These are phyloP conservation scores for Dimorphilus gyrociliatus DNA, from an alignment of 2,888 invertebrate genomes.

Conservation along the genomic window DNA sequence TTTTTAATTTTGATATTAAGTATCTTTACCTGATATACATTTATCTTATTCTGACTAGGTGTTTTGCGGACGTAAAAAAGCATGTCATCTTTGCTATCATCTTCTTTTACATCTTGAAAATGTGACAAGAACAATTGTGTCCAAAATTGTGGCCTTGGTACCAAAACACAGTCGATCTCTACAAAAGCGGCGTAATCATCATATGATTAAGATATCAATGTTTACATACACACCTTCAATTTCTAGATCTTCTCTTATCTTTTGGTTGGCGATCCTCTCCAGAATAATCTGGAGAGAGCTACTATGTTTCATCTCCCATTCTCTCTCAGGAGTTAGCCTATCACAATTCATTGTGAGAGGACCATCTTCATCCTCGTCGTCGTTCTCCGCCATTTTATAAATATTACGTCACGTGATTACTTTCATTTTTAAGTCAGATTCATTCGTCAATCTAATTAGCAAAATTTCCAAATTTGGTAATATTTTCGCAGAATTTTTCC, in stretches of 20 bases:
- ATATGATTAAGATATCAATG: no score
- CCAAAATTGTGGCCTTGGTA: constrained; percentile 86
- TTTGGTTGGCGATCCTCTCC: constrained; percentile 4
- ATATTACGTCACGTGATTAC: no score
- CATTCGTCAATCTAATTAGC: no score
- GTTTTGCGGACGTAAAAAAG: constrained; percentile 69
- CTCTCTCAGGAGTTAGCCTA: no score
- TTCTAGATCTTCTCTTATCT: constrained; percentile 2
- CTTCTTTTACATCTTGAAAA: constrained; percentile 57
- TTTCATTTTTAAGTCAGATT: no score
- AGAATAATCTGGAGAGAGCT: constrained; percentile 6
- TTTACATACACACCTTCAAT: no score
- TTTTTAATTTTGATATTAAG: constrained; percentile 40
- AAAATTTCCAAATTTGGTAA: no score
- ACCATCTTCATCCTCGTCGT: constrained; percentile 22
- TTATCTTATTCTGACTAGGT: constrained; percentile 46
- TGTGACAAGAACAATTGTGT: constrained; percentile 83
- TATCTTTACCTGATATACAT: constrained; percentile 12
- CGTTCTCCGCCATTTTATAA: no score
- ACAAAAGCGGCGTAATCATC: no score
- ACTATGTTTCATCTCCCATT: constrained; percentile 4
- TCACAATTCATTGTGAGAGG: no score
- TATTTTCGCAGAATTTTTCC: no score
- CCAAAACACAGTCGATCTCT: constrained; percentile 80
- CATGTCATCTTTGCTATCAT: constrained; percentile 59